phyloP scores from a whole-genome alignment of 2,797 vertebrate species.

The Morus bassanus region DNA sequence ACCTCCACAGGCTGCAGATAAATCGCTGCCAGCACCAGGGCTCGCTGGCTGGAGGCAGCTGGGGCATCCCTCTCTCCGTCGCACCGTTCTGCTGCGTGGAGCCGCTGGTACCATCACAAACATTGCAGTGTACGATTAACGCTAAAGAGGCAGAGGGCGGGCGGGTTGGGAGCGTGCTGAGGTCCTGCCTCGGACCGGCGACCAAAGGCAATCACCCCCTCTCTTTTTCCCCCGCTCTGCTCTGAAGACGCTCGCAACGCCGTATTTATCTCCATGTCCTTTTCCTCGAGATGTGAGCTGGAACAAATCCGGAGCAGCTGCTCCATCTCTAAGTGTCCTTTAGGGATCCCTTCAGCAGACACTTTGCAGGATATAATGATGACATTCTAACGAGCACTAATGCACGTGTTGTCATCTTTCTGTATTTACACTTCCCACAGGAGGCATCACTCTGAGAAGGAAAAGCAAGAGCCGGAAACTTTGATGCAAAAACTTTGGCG shows the following conservation, averaged over 20 bases:
- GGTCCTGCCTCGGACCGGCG: fast-evolving
- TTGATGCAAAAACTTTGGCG: background rate
- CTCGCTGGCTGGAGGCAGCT: background rate
- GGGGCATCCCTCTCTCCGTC: fast-evolving
- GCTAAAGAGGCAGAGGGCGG: background rate
- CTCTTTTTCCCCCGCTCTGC: background rate
- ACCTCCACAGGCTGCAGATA: fast-evolving
- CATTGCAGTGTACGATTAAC: fast-evolving
- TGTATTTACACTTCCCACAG: slow-evolving; percentile 82
- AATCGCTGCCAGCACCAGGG: fast-evolving
- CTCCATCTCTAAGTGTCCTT: slow-evolving; percentile 83
- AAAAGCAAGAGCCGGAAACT: slow-evolving; percentile 55
- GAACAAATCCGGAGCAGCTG: slow-evolving; percentile 84
- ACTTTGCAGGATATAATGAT: slow-evolving; percentile 82
- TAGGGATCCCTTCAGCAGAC: slow-evolving; percentile 80
- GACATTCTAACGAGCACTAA: slow-evolving; percentile 84
- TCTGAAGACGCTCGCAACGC: background rate
- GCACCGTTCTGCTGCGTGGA: fast-evolving
- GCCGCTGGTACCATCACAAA: fast-evolving
- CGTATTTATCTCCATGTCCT: slow-evolving; percentile 78
- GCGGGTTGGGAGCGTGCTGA: background rate
- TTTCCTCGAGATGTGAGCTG: slow-evolving; percentile 79
- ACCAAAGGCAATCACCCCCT: background rate
- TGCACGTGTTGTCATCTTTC: slow-evolving; percentile 81
- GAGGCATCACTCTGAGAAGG: slow-evolving; percentile 75